A percentile compares a stretch with the other conserved stretches of the same genome.
These are phyloP conservation scores for Cyprichromis sp. DNA, from an alignment of 2,113 vertebrate species.

Conservation along the genomic window DNA sequence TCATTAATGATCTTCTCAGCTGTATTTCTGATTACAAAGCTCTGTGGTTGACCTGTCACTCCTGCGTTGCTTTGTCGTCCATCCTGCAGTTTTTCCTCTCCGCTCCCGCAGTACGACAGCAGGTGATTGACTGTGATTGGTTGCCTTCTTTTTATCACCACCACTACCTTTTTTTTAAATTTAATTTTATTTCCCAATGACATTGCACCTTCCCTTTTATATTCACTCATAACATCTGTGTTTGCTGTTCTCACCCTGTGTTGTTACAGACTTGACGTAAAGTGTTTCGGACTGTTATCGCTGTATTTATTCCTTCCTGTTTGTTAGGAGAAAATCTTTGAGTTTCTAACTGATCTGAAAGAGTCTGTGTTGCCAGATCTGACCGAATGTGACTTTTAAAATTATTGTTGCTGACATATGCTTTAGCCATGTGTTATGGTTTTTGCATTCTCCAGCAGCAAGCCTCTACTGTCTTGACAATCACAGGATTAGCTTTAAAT, in stretches of 20 bases:
- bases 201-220: constrained; percentile 11
- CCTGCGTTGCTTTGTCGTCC: constrained; percentile 72
- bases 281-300: neutral
- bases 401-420: neutral
- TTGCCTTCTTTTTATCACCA: constrained; percentile 5
- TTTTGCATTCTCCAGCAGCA: neutral
- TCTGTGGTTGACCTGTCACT: constrained; percentile 75
- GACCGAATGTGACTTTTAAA: neutral
- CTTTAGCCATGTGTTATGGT: neutral
- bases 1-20: neutral
- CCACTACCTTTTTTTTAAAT: neutral
- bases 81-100: constrained; percentile 94
- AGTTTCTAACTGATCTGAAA: neutral
- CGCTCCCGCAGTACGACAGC: constrained; percentile 96
- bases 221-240: constrained; percentile 45
- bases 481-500: neutral
- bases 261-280: neutral
- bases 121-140: constrained; percentile 83
- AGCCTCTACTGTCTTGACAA: neutral
- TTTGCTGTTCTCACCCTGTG: constrained; percentile 24
- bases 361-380: neutral
- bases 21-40: neutral
- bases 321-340: neutral
- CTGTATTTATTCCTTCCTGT: neutral
- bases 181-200: constrained; percentile 7